These are phyloP conservation scores for Syngnathus typhle DNA, from an alignment of 2,113 vertebrate genomes.

Conservation along the genomic window DNA sequence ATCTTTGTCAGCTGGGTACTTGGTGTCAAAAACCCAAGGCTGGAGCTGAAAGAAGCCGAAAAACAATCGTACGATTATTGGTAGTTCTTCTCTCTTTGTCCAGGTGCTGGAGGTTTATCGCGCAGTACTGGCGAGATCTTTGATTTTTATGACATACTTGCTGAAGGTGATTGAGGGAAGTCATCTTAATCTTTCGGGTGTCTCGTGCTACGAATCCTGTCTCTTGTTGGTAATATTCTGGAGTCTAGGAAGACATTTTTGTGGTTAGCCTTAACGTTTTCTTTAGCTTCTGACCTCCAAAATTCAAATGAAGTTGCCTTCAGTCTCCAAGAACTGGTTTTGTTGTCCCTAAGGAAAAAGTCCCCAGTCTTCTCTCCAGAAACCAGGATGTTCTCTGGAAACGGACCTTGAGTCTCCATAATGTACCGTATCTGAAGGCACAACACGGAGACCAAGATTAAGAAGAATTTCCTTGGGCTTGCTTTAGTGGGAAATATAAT, in stretches of 20 bases:
- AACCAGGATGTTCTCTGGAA: not conserved
- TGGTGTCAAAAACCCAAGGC: not conserved
- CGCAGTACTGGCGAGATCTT: not conserved
- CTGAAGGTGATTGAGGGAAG: not conserved
- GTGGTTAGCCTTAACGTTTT: not conserved
- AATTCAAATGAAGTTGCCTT: not conserved
- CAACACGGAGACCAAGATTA: not conserved
- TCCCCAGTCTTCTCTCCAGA: not conserved
- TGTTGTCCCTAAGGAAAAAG: not conserved
- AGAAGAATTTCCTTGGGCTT: not conserved
- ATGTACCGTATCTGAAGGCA: not conserved
- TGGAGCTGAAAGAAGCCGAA: not conserved
- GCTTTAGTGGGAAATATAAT: not conserved
- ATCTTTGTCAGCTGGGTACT: not conserved
- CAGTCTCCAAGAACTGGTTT: slow-evolving; percentile 4
- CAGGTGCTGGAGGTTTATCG: not conserved
- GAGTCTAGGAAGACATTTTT: not conserved
- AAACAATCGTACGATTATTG: not conserved
- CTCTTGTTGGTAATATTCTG: not conserved
- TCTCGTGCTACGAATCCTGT: slow-evolving; percentile 2
- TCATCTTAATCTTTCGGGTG: slow-evolving; percentile 2
- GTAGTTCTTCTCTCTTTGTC: not conserved
- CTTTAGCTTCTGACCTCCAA: not conserved
- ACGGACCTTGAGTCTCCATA: slow-evolving; percentile 4
- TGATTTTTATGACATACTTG: not conserved